Evolutionary conservation across 2,113 vertebrate species (phyloP), one percentile per base, ranked within the genome.

Genomic region (Onychostoma macrolepis): DNA sequence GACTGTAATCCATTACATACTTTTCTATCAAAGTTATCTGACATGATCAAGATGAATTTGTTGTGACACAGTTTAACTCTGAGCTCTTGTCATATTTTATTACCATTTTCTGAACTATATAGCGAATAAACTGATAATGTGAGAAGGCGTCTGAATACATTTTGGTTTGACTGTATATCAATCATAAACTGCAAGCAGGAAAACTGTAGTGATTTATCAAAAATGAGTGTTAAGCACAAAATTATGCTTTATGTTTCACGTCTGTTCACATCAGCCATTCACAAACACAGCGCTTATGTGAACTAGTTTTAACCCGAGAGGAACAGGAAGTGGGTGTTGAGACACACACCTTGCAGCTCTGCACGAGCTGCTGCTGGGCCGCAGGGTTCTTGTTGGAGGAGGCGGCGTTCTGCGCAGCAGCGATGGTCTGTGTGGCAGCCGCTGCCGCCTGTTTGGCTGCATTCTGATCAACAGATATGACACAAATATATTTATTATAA

Each of bases 401-500:
- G 19, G 97, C 95, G 0, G 97, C 97, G 0, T 99, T 96, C 63
- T 99, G 97, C 0, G 97, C 97, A 0, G 98, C 98, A 0, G 98
- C 97, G 0, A 99, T 99, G 30, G 97, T 98, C 95, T 99, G 98
- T 0, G 98, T 99, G 71, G 98, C 96, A 0, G 98, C 97, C 1
- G 97, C 97, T 0, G 98, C 98, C 0, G 97, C 98, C 90, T 98
- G 98, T 80, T 97, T 99, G 76, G 98, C 97, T 78, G 97, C 97
- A 0, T 98, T 98, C 98, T 99, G 93, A 48, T 72, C 89, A 87
- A 90, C 21, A 80, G 10, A 56, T 76, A 58, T 67, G 10, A 50
- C 78, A 74, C 50, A n/a, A 75, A 86, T 8, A 84, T 33, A n/a
- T 28, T 24, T 4, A 74, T 53, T 24, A 4, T 15, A 17, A 36